phyloP scores from a whole-genome alignment of 2,797 vertebrate genomes.

The Eremophila alpestris region DNA sequence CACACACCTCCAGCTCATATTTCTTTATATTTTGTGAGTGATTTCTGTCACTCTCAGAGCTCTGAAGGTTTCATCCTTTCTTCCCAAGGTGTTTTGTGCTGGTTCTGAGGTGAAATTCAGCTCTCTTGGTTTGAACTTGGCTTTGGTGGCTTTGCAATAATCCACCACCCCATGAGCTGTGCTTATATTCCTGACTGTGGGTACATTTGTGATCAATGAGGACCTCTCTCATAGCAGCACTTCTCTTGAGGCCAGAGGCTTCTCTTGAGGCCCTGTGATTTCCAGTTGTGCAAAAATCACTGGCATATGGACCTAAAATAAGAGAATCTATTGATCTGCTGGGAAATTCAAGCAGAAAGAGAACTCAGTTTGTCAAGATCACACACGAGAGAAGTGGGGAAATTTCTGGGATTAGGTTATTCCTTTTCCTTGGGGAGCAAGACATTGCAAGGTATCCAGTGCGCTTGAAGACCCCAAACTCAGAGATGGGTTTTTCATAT shows the following conservation, averaged over 20 bases:
- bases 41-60: neutral
- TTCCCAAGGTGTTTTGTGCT: neutral
- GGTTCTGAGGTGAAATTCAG: neutral
- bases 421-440: neutral
- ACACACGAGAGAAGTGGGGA: neutral
- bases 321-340: neutral
- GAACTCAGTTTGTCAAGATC: neutral
- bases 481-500: neutral
- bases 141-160: neutral
- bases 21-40: neutral
- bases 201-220: neutral
- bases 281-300: neutral
- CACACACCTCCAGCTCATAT: neutral
- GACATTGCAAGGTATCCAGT: neutral
- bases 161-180: neutral
- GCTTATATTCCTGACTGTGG: neutral
- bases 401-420: neutral
- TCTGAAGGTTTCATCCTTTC: neutral
- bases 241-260: neutral
- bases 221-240: fast-evolving
- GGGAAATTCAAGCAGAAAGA: neutral
- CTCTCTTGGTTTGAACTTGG: neutral
- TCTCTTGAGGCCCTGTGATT: neutral
- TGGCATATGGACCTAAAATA: neutral
- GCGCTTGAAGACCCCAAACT: neutral